Conservation (phyloP, 92 coral and sea anemone species). For the Bergia sp. region DNA sequence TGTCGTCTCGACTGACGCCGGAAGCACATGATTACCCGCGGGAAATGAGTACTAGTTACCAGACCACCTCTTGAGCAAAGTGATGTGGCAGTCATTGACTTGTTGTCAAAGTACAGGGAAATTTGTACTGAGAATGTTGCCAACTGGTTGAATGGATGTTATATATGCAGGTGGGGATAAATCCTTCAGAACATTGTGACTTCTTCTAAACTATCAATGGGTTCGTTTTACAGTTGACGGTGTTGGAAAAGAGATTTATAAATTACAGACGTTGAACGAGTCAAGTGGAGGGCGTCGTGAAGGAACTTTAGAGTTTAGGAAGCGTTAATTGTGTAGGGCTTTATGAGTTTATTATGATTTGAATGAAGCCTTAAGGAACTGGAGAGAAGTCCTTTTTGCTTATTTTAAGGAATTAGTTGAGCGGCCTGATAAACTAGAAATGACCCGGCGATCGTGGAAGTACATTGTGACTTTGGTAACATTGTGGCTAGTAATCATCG, state of each 20-base stretch:
- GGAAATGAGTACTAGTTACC: not conserved
- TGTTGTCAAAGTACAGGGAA: not conserved
- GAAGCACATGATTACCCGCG: no score
- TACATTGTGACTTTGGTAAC: constrained; percentile 65
- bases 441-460: constrained; percentile 78
- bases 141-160: no score
- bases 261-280: no score
- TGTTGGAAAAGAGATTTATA: not conserved
- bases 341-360: not conserved
- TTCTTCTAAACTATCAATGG: not conserved
- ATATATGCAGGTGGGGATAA: no score
- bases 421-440: not conserved
- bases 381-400: not conserved
- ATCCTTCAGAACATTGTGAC: not conserved
- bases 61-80: not conserved
- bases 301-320: not conserved
- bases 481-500: constrained; percentile 75
- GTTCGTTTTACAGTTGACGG: not conserved
- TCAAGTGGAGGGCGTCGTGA: no score
- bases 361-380: not conserved
- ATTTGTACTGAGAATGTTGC: not conserved
- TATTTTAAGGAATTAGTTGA: not conserved
- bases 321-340: not conserved
- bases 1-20: no score
- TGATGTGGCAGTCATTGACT: constrained; percentile 38